Base-by-base conservation (phyloP, 2,888 invertebrate genomes). In the Hirtodrosophila trivittata region DNA sequence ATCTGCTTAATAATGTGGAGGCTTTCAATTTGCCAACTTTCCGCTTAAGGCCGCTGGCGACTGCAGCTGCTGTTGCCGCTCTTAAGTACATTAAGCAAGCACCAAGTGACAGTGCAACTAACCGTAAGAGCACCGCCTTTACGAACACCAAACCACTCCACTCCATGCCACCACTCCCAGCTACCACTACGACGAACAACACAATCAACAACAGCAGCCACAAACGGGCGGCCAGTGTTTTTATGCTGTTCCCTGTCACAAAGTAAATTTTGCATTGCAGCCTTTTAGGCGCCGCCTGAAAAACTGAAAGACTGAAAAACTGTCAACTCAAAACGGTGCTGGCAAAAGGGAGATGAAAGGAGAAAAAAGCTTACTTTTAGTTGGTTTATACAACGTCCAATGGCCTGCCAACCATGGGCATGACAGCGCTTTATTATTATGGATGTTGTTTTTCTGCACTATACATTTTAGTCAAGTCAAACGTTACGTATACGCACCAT, bases 401-500 rank as follows among this genome's bases (percentile, higher is more conserved):
- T 50, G 47, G 10, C 6, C 6, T 39, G 42, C n/a, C 26, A 42
- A 41, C 54, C 25, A 18, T 21, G 47, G 33, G 28, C 45, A 12
- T 57, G 72, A 58, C 66, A 47, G 28, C 41, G 33, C 16, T 59
- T 47, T 65, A 43, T 63, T 58, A 42, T 52, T 63, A 58, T 55
- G 65, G 45, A 56, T 58, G 28, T 45, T 67, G 67, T 42, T 51
- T 63, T 50, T 14, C 55, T 69, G 28, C 35, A 51, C 39, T 55
- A 39, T 43, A 65, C 55, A 59, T 56, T 39, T 57, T 45, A 71
- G 50, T 62, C 64, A 83, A 71, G 49, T 64, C 50, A 69, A 72
- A 74, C 70, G 80, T 80, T 69, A 66, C 75, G 49, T 56, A 83
- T 86, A 80, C 84, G 84, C 86, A 71, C 54, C 81, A 68, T 73